Evolutionary conservation across 1,140 invertebrate species (phyloP), one percentile per base, ranked within the genome.

Genomic region (Drosophila eugracilis): DNA sequence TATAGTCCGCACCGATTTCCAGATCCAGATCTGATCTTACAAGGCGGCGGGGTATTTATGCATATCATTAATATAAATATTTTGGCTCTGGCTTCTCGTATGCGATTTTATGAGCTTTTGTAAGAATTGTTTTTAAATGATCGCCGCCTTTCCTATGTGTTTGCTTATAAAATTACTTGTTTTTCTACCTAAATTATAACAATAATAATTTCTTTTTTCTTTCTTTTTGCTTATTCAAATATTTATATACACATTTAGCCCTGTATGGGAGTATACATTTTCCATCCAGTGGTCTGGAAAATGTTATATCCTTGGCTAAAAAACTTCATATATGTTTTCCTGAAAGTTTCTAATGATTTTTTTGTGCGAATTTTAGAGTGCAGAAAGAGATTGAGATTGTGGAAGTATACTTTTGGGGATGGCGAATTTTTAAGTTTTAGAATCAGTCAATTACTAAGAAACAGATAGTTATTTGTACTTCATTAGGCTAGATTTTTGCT

Each of bases 51-150:
- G 9, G 62, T 57, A 75, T 80, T 79, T 80, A 54, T 80, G 78
- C 71, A 85, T 73, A 62, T 79, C 71, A 84, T 76, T 85, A 84
- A 76, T 84, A 79, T 84, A 84, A 85, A 79, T 84, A 84, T 79
- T 76, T 73, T 70, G 44, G 60, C 49, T 75, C 71, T 85, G 80
- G 71, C 45, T 65, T 85, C 75, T 75, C 55, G 75, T 69, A 75
- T 71, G 49, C 44, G 49, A 71, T 75, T 84, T 85, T 75, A 85
- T 85, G 65, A 71, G 80, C 52, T 75, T 85, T 28, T 76, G 65
- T 79, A 75, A 84, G 71, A 34, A 70, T 69, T 65, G 44, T 59
- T 77, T 70, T 58, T 15, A 15, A 34, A 26, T 45, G n/a, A 37
- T 47, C 7, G 4, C n/a, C 9, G 7, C 19, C 17, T 34, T 37